Base-by-base conservation (phyloP, 2,888 invertebrate species). In the Scaeva pyrastri region DNA sequence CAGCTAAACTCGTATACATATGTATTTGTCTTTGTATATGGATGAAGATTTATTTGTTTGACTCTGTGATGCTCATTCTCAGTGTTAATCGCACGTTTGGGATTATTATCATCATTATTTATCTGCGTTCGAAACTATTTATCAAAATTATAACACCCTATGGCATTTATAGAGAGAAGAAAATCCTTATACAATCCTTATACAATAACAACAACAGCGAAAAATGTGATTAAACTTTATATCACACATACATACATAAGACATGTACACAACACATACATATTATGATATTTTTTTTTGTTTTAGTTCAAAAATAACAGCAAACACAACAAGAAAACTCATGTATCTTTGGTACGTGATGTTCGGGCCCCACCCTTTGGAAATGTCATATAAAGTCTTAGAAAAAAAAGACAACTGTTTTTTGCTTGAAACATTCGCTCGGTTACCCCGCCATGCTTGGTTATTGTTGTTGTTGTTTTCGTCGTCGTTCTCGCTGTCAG, bases 401-500 rank as follows among this genome's bases (percentile, higher is more conserved):
- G 41, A 41, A 43, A 10, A 43, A 60, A 41, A 60, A 4, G 31
- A 31, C 31, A 23, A 43, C 10, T 62, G n/a, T n/a, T 41, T 43
- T 62, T 43, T 43, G n/a, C 43, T 23, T 36, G 21, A 62, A 39
- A 43, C 14, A 14, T 39, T 60, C 60, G 16, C 60, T 60, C 21
- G 60, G 55, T 55, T 55, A 41, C 60, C 14, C 21, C 41, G n/a
- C 60, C n/a, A 4, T 62, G 41, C 43, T 31, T 21, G 14, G 60
- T 16, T 60, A 39, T 60, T 60, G 48, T 39, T 19, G 60, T 68
- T 56, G 31, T 31, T 31, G 72, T 58, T 36, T 45, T 58, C 64
- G 36, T 41, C 16, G 50, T 58, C 58, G 52, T 36, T 36, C 23
- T 60, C 45, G 60, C 66, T 82, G 71, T 66, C 56, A 68, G 84